Evolutionary conservation across 2,797 vertebrate species (phyloP).

Genomic region (Florisuga fusca): DNA sequence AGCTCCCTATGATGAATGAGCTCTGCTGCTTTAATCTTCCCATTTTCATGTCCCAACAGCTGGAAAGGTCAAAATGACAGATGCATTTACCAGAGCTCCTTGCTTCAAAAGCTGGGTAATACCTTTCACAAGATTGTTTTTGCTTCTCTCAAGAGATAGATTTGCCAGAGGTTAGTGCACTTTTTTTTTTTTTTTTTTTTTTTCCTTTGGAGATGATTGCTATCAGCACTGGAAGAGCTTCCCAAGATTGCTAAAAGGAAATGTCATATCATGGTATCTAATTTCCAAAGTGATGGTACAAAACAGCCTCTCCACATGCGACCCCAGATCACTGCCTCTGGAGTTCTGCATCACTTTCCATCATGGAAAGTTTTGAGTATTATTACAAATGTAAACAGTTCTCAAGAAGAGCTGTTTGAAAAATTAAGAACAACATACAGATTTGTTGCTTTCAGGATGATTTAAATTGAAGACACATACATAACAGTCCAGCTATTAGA

Average conservation of each 20-base stretch:
- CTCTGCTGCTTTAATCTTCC: not conserved
- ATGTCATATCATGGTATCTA: not conserved
- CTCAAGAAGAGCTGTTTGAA: not conserved
- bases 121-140: not conserved
- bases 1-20: accelerated
- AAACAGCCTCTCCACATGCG: not conserved
- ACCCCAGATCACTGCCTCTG: not conserved
- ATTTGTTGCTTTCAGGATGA: not conserved
- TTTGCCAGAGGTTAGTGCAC: not conserved
- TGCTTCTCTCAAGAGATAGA: not conserved
- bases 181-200: not conserved
- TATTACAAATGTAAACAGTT: not conserved
- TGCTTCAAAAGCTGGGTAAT: not conserved
- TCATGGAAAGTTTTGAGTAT: not conserved
- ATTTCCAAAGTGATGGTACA: not conserved
- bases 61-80: not conserved
- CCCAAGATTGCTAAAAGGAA: not conserved
- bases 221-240: not conserved
- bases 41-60: not conserved
- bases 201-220: slow-evolving; percentile 2
- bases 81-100: not conserved
- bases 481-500: not conserved
- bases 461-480: not conserved
- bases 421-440: not conserved
- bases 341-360: not conserved